A percentile compares a stretch with the other conserved stretches of the same genome.
phyloP scores from a whole-genome alignment of 2,797 vertebrate species.

The Natrix natrix region DNA sequence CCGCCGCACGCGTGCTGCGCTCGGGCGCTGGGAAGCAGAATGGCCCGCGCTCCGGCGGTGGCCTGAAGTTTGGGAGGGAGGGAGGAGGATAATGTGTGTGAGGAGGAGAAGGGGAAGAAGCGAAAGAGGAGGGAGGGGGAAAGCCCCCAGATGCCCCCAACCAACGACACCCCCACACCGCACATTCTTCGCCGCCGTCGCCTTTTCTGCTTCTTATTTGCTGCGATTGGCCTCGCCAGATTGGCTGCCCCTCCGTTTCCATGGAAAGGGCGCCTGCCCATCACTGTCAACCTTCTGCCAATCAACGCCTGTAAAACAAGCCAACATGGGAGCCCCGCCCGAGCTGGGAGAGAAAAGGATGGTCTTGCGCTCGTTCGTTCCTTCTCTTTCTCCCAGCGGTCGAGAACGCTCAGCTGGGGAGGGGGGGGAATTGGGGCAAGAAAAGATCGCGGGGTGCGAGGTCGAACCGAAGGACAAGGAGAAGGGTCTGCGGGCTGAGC shows the following conservation, averaged over 20 bases:
- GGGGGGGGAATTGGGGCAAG: neutral
- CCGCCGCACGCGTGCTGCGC: neutral
- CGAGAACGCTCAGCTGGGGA: slow-evolving; percentile 63
- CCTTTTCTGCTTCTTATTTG: slow-evolving; percentile 13
- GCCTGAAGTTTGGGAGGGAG: slow-evolving; percentile 27
- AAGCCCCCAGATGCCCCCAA: neutral
- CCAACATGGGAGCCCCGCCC: slow-evolving; percentile 8
- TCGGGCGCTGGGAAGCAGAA: slow-evolving; percentile 14
- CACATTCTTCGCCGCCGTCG: neutral
- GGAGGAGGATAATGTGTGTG: neutral
- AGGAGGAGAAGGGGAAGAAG: slow-evolving; percentile 4
- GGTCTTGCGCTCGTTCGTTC: neutral
- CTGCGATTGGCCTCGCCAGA: slow-evolving; percentile 86
- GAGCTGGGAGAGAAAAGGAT: neutral
- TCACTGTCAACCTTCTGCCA: slow-evolving; percentile 88
- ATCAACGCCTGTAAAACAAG: slow-evolving; percentile 69
- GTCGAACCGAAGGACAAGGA: too few relatives aligned
- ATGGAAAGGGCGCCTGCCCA: slow-evolving; percentile 85
- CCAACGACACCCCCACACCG: neutral
- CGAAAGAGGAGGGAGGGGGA: neutral
- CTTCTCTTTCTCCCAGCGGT: slow-evolving; percentile 81
- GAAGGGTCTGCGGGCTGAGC: neutral
- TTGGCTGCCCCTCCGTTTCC: slow-evolving; percentile 83
- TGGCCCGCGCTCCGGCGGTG: slow-evolving; percentile 29
- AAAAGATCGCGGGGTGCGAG: neutral